Conservation (phyloP, 2,113 vertebrate species). For the Syrmaticus mikado region DNA sequence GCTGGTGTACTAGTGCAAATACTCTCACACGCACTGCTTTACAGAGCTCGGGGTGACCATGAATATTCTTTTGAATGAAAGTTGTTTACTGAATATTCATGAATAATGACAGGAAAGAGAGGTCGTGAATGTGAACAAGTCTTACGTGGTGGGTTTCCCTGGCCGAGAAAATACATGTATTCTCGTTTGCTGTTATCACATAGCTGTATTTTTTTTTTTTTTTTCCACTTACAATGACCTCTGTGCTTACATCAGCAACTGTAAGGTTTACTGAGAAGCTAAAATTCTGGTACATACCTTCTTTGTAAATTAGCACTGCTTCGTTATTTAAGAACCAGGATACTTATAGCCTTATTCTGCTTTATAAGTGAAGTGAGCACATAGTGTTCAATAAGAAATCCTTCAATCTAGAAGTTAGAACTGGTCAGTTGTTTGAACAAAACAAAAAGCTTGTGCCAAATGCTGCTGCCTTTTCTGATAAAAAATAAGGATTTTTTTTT, state of each 20-base stretch:
- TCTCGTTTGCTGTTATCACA: background rate
- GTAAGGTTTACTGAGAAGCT: background rate
- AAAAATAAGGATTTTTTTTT: background rate
- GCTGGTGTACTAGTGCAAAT: background rate
- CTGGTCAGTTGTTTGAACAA: background rate
- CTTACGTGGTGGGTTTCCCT: constrained; percentile 14
- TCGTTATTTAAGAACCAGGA: background rate
- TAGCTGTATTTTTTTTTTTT: background rate
- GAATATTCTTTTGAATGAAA: constrained; percentile 45
- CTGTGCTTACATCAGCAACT: background rate
- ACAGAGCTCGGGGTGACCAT: background rate
- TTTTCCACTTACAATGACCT: background rate
- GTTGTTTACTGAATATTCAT: constrained; percentile 60
- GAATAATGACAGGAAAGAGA: constrained; percentile 41
- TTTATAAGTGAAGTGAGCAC: background rate
- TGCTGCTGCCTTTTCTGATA: background rate
- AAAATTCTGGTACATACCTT: background rate
- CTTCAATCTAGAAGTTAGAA: background rate
- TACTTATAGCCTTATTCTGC: background rate
- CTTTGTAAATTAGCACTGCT: background rate
- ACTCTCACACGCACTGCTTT: background rate
- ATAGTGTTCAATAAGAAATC: background rate
- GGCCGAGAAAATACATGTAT: background rate
- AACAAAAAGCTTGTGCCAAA: background rate
- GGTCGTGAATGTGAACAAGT: constrained; percentile 59